Evolutionary conservation across 2,888 invertebrate genomes (phyloP).

Genomic region (Himalopsyche japonica): DNA sequence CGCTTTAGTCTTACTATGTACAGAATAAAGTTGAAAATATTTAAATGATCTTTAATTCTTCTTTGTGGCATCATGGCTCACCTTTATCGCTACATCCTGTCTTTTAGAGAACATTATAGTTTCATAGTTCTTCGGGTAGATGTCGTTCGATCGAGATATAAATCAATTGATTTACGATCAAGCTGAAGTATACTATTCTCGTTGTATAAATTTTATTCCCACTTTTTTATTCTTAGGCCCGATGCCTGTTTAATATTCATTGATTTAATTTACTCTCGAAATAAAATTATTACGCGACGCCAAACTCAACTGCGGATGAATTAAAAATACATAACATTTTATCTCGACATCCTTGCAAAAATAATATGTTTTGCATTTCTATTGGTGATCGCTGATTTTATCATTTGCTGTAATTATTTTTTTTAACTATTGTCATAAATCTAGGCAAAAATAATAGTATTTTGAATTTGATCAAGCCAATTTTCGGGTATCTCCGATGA

Average conservation of each 20-base stretch:
- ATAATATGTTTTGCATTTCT: neutral
- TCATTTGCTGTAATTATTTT: too few species aligned
- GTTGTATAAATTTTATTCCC: neutral
- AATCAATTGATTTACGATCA: neutral
- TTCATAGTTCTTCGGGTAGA: neutral
- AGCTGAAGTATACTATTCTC: neutral
- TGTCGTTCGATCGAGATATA: neutral
- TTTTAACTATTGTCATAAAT: too few species aligned
- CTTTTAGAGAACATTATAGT: neutral
- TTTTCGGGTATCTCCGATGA: too few species aligned
- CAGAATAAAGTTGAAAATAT: too few species aligned
- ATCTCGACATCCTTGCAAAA: neutral
- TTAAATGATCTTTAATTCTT: too few species aligned
- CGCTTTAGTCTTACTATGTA: too few species aligned
- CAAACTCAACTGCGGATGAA: neutral
- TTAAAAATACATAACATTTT: neutral
- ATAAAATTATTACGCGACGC: neutral
- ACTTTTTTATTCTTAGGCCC: neutral
- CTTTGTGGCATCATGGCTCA: neutral
- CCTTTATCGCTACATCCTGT: neutral
- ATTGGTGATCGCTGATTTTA: too few species aligned
- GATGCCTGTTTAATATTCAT: conserved; percentile 1
- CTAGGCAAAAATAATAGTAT: too few species aligned
- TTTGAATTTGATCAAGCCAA: too few species aligned
- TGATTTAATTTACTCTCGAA: neutral